Percentiles rank a stretch among this genome's conserved stretches.
Conservation (phyloP, 1,140 invertebrate species). For the Drosophila obscura region DNA sequence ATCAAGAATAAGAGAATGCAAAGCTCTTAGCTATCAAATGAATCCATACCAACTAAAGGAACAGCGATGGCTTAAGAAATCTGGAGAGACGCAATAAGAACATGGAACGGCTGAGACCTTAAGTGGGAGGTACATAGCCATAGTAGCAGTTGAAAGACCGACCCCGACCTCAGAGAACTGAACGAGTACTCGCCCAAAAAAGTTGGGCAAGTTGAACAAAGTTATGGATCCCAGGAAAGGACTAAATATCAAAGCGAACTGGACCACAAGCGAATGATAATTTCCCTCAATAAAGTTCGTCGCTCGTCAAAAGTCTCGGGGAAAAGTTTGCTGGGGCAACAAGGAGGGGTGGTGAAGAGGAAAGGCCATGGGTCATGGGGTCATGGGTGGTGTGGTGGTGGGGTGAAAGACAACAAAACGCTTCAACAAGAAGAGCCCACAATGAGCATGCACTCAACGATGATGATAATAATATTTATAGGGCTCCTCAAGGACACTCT, state of each 20-base stretch:
- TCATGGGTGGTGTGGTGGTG: not conserved
- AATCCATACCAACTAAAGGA: too few relatives aligned
- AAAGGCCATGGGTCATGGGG: slow-evolving; percentile 36
- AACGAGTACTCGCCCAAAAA: slow-evolving; percentile 1
- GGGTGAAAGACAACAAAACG: slow-evolving; percentile 27
- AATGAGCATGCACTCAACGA: slow-evolving; percentile 51
- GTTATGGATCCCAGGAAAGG: slow-evolving; percentile 49
- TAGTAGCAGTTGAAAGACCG: not conserved
- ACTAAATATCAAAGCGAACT: slow-evolving; percentile 50
- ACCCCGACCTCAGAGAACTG: slow-evolving; percentile 1
- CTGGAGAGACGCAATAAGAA: too few relatives aligned
- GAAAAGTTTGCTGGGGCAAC: slow-evolving; percentile 36
- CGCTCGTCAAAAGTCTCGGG: slow-evolving; percentile 10
- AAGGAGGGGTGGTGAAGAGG: not conserved
- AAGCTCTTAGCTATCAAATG: too few relatives aligned
- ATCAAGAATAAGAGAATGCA: too few relatives aligned
- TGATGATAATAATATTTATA: slow-evolving; percentile 81
- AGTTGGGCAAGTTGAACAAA: slow-evolving; percentile 29
- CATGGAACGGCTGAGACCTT: too few relatives aligned
- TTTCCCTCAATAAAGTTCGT: slow-evolving; percentile 47
- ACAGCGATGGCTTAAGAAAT: too few relatives aligned
- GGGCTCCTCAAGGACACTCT: slow-evolving; percentile 76
- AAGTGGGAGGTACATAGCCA: too few relatives aligned
- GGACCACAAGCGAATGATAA: slow-evolving; percentile 35
- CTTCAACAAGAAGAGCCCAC: slow-evolving; percentile 22